Base-by-base conservation (phyloP, 1,140 invertebrate genomes). In the Lepidostoma basale region DNA sequence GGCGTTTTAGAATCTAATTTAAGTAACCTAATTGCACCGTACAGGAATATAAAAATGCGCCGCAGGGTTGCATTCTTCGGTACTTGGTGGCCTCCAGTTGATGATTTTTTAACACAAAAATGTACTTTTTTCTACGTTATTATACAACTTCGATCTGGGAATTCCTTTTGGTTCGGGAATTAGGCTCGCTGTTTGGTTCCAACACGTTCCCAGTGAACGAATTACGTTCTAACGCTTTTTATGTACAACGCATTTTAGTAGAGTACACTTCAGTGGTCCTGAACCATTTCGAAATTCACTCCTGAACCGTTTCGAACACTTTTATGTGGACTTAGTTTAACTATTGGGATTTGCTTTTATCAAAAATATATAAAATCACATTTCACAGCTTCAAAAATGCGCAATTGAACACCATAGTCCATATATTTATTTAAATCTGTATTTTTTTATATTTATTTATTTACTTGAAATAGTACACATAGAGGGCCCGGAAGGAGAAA, bases 161-260 rank as follows among this genome's bases (percentile, higher is more conserved):
- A 72, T 72, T 68, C 70, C 70, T 72, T 59, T 72, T 54, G 59
- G 42, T 60, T 63, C 52, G 40, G 54, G 28, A 62, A 72, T 72
- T 72, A 45, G 65, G 49, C 62, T 40, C 65, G 70, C 67, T 64
- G 66, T 65, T 64, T 63, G 70, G 40, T 71, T 71, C 69, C 69
- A 59, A 71, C 67, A 64, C 56, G 52, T 67, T 71, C 64, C 49
- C 60, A 66, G 58, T 71, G 64, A 71, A 71, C 69, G 49, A 62
- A 71, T 71, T 71, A 71, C 69, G 30, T 67, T 67, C 63, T 25
- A 36, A 25, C 26, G 25, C 18, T 64, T 64, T 64, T 64, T 25
- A 18, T 25, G 44, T 64, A 52, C 28, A 30, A 64, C 45, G 62
- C 45, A 49, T 64, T 25, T 64, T 60, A 44, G 39, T 44, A 42